phyloP scores from a whole-genome alignment of 2,888 invertebrate species.

The Ophraella communa region DNA sequence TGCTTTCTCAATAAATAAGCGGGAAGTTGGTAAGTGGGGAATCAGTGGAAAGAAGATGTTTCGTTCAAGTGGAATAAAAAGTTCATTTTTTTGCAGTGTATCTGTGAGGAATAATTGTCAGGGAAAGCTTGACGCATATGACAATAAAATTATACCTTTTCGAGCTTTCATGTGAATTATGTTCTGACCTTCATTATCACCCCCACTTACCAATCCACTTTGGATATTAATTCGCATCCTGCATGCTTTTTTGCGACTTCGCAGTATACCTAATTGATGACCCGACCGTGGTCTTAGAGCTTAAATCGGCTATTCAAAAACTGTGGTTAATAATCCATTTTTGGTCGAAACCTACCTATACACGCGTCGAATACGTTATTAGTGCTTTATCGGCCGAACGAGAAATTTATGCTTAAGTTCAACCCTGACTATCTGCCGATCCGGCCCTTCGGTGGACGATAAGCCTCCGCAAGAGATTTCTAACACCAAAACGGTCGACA shows the following conservation, averaged over 20 bases:
- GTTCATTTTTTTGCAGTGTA: too few relatives aligned
- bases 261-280: too few relatives aligned
- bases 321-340: conserved; percentile 1
- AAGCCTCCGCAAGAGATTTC: conserved; percentile 56
- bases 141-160: too few relatives aligned
- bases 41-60: too few relatives aligned
- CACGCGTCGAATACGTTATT: conserved; percentile 14
- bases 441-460: conserved; percentile 52
- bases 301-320: conserved; percentile 6
- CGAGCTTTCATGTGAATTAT: too few relatives aligned
- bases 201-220: not conserved
- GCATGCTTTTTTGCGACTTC: not conserved
- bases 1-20: too few relatives aligned
- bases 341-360: too few relatives aligned
- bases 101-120: too few relatives aligned
- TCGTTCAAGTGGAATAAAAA: too few relatives aligned
- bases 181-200: too few relatives aligned
- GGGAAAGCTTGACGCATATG: too few relatives aligned
- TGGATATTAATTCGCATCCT: not conserved
- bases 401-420: conserved; percentile 26
- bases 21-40: too few relatives aligned
- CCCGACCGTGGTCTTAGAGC: conserved; percentile 18
- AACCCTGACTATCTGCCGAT: conserved; percentile 48
- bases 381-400: conserved; percentile 12
- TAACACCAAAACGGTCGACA: conserved; percentile 55